phyloP scores from a whole-genome alignment of 1,140 invertebrate species.

The Temnothorax longispinosus region DNA sequence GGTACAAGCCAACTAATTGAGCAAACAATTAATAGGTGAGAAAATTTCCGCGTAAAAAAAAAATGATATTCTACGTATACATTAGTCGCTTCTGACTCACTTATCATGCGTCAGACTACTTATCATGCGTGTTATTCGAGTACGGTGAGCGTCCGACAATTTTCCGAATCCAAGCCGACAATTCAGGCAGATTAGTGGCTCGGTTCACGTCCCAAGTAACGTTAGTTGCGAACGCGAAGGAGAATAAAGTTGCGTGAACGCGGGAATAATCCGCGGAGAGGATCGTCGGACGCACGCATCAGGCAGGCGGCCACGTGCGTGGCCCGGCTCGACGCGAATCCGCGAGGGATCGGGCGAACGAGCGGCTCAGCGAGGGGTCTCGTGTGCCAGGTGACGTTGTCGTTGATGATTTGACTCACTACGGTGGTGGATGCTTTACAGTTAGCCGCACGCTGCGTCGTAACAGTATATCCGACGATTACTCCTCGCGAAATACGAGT shows the following conservation, averaged over 20 bases:
- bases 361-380: constrained; percentile 53
- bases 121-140: background rate
- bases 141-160: background rate
- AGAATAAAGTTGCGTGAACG: constrained; percentile 8
- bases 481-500: background rate
- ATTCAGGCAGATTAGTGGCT: background rate
- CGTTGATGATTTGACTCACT: constrained; percentile 58
- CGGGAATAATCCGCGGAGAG: constrained; percentile 16
- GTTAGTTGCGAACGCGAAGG: background rate
- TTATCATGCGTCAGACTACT: no score
- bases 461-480: constrained; percentile 73
- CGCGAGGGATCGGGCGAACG: constrained; percentile 10
- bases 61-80: background rate
- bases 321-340: constrained; percentile 19
- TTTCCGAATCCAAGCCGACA: background rate
- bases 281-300: background rate
- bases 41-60: background rate
- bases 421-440: constrained; percentile 72
- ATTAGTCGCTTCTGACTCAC: no score
- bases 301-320: constrained; percentile 18
- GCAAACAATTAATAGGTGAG: background rate
- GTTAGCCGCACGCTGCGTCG: constrained; percentile 71
- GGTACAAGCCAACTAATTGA: background rate
- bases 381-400: constrained; percentile 74
- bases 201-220: background rate